Evolutionary conservation across 35 echinoderm and acorn worm genomes (phyloP).

Genomic region (Apostichopus californicus): DNA sequence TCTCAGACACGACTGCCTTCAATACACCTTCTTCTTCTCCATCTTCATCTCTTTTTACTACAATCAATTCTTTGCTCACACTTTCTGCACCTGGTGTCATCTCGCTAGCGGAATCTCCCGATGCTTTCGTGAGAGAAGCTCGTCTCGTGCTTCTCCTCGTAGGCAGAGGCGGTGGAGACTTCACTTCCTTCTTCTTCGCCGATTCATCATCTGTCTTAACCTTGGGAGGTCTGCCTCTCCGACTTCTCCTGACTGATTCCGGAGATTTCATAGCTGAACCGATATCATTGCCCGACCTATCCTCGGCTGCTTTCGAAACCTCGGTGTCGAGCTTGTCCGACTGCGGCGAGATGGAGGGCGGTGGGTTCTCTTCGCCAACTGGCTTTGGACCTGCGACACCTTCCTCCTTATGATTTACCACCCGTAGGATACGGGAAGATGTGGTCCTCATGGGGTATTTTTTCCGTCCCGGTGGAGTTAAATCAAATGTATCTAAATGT

Average conservation of each 20-base stretch:
- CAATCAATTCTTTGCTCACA: background rate
- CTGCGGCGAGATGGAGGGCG: background rate
- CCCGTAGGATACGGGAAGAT: conserved; percentile 74
- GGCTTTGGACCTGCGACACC: background rate
- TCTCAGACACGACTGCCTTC: background rate
- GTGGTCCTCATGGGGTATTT: conserved; percentile 96
- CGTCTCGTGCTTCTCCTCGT: conserved; percentile 1
- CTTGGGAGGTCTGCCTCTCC: background rate
- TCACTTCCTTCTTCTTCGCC: background rate
- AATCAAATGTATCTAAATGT: conserved; percentile 53
- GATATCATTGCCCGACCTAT: background rate
- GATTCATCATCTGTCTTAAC: background rate
- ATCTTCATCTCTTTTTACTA: background rate
- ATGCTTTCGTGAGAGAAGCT: background rate
- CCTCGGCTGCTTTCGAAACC: background rate
- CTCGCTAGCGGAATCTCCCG: background rate
- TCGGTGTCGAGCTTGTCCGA: background rate
- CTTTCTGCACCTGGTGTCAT: background rate
- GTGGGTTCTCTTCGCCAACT: background rate
- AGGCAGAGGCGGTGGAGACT: background rate
- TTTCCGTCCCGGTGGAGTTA: conserved; percentile 69
- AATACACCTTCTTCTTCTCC: background rate
- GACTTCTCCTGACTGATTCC: background rate
- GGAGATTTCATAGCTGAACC: background rate
- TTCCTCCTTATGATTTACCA: conserved; percentile 48